A percentile compares a stretch with the other conserved stretches of the same genome.
Evolutionary conservation across 2,113 vertebrate genomes (phyloP).

Genomic region (Otis tarda): DNA sequence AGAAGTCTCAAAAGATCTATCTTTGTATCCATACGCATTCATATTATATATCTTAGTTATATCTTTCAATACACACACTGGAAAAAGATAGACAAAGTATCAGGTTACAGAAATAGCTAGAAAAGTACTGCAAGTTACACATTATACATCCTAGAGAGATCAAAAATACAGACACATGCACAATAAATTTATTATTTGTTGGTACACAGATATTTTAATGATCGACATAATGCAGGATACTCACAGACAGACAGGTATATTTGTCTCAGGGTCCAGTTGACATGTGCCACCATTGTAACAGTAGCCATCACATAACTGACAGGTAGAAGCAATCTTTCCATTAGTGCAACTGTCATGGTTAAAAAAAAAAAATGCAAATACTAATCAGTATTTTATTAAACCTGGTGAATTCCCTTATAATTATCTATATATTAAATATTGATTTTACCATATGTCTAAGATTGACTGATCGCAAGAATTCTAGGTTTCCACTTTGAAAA

Average conservation of each 20-base stretch:
- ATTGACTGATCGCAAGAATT: neutral
- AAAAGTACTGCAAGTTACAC: neutral
- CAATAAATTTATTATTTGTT: neutral
- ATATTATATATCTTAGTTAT: neutral
- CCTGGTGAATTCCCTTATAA: neutral
- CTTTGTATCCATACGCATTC: neutral
- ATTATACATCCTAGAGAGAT: neutral
- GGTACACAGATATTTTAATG: neutral
- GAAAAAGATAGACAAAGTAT: neutral
- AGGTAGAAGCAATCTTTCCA: constrained; percentile 94
- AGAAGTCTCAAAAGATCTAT: neutral
- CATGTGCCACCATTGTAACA: constrained; percentile 98
- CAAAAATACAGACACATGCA: neutral
- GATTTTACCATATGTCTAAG: neutral
- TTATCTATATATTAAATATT: neutral
- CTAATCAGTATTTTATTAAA: neutral
- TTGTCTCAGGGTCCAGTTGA: constrained; percentile 95
- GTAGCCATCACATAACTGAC: constrained; percentile 97
- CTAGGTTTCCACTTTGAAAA: neutral
- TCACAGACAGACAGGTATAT: constrained; percentile 95
- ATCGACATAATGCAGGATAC: constrained; percentile 69
- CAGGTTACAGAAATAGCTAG: neutral
- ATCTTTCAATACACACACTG: neutral
- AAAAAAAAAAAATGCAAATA: neutral
- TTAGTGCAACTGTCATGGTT: constrained; percentile 87